A percentile compares a stretch with the other conserved stretches of the same genome.
phyloP scores from a whole-genome alignment of 2,113 vertebrate species.

The Typhlomys cinereus region DNA sequence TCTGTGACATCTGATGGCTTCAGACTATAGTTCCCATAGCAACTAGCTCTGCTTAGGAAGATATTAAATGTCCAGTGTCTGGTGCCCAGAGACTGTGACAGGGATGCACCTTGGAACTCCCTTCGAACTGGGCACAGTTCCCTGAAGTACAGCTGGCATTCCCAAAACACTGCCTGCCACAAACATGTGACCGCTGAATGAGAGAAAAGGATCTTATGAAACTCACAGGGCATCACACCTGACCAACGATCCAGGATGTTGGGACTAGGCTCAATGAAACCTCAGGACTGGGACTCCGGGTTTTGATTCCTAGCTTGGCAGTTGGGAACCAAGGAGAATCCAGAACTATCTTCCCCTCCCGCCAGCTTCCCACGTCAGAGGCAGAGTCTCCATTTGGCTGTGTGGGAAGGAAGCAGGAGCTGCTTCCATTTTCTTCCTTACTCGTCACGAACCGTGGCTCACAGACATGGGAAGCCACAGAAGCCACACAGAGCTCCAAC shows the following conservation, averaged over 20 bases:
- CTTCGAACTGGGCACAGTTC: not conserved
- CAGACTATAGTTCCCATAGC: not conserved
- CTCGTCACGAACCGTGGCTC: conserved; percentile 66
- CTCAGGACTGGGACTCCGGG: not conserved
- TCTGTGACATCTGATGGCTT: not conserved
- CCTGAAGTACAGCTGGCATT: fast-evolving
- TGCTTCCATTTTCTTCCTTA: conserved; percentile 70
- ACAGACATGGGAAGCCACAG: conserved; percentile 45
- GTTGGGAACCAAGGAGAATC: conserved; percentile 5
- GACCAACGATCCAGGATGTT: not conserved
- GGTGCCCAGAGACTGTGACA: not conserved
- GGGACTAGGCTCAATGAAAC: not conserved
- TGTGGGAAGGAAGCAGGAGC: conserved; percentile 67
- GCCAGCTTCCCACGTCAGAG: conserved; percentile 45
- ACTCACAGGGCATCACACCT: too few relatives aligned
- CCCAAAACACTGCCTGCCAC: not conserved
- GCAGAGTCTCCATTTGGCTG: conserved; percentile 54
- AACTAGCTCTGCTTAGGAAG: not conserved
- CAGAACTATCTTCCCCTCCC: conserved; percentile 4
- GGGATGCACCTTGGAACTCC: not conserved
- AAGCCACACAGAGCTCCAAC: too few relatives aligned
- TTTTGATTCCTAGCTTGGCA: not conserved
- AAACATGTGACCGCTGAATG: fast-evolving
- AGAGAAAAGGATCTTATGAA: not conserved
- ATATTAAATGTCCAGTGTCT: not conserved